Evolutionary conservation across 2,888 invertebrate species (phyloP).

Genomic region (Hesperia comma): DNA sequence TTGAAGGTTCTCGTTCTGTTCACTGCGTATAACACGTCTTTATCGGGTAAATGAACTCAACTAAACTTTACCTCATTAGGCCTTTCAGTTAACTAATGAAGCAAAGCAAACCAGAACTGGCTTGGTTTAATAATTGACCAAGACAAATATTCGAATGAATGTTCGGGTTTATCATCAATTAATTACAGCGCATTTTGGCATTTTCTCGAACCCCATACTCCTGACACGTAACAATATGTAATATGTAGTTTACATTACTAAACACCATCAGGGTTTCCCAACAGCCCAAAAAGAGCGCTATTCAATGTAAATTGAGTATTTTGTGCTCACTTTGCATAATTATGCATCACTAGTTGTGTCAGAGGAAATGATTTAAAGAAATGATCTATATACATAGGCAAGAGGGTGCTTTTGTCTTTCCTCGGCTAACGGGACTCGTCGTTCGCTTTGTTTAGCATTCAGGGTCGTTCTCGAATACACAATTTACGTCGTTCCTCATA

Average conservation of each 20-base stretch:
- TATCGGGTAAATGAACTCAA: not conserved
- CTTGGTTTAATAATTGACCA: not conserved
- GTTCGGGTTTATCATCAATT: too few relatives aligned
- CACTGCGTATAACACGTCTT: not conserved
- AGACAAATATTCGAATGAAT: not conserved
- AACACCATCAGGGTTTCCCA: slow-evolving; percentile 25
- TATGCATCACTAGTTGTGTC: slow-evolving; percentile 56
- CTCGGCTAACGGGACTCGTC: slow-evolving; percentile 58
- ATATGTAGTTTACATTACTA: slow-evolving; percentile 28
- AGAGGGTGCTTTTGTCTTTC: slow-evolving; percentile 52
- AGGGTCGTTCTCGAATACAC: slow-evolving; percentile 53
- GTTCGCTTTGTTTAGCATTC: slow-evolving; percentile 53
- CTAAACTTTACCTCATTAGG: not conserved
- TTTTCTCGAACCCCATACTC: too few relatives aligned
- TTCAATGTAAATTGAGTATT: slow-evolving; percentile 68
- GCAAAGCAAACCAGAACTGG: not conserved
- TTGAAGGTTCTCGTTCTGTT: slow-evolving; percentile 9
- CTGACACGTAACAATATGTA: too few relatives aligned
- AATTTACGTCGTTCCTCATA: slow-evolving; percentile 51
- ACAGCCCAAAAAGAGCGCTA: slow-evolving; percentile 47
- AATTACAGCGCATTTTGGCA: too few relatives aligned
- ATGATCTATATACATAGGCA: slow-evolving; percentile 54
- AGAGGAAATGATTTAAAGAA: slow-evolving; percentile 64
- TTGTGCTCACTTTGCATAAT: slow-evolving; percentile 56
- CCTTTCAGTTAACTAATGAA: slow-evolving; percentile 2